phyloP scores from a whole-genome alignment of 1,140 invertebrate genomes.

The Drosophila orena region DNA sequence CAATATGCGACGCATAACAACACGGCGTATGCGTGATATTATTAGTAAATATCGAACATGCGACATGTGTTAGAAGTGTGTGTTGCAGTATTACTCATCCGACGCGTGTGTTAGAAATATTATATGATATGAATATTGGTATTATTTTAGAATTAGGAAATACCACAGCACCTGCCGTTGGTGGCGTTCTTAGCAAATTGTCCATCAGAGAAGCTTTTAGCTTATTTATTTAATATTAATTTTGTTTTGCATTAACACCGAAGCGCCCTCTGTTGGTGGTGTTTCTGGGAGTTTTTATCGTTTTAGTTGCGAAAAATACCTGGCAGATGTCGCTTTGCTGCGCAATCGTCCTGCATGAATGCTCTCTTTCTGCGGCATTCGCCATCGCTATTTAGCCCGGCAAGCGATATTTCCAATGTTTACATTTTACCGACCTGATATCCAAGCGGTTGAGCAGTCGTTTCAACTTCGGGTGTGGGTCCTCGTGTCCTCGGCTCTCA shows the following conservation, averaged over 20 bases:
- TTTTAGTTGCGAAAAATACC: neutral
- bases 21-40: constrained; percentile 1
- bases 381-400: constrained; percentile 16
- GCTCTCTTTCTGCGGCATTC: neutral
- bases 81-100: neutral
- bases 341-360: neutral
- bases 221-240: too few relatives aligned
- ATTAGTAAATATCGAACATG: neutral
- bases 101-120: neutral
- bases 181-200: too few relatives aligned
- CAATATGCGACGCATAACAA: neutral
- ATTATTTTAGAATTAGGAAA: neutral
- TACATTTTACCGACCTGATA: constrained; percentile 48
- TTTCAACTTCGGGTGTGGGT: constrained; percentile 3
- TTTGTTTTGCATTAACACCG: neutral
- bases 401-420: constrained; percentile 36
- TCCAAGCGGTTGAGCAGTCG: neutral
- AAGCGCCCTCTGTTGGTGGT: neutral
- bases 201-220: too few relatives aligned
- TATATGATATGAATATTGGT: too few relatives aligned
- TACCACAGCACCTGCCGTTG: too few relatives aligned
- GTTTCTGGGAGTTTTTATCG: neutral
- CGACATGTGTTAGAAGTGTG: neutral
- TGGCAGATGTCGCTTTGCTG: constrained; percentile 18
- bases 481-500: constrained; percentile 17